These are phyloP conservation scores for Molossus molossus DNA, from an alignment of 2,797 vertebrate genomes.

Conservation along the genomic window DNA sequence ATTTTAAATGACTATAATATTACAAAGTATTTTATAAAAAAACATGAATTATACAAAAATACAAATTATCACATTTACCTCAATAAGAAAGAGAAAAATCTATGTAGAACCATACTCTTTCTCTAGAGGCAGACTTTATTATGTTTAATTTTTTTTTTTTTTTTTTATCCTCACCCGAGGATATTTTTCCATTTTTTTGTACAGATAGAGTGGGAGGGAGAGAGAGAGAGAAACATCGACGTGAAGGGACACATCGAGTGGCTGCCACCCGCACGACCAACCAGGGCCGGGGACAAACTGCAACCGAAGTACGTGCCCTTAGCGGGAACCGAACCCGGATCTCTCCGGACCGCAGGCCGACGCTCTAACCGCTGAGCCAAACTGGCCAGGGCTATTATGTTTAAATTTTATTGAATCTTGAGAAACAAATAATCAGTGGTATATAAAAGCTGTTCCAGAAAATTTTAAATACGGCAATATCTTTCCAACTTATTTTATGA, in stretches of 20 bases:
- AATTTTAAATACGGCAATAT: background rate
- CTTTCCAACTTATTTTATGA: background rate
- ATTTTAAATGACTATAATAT: background rate
- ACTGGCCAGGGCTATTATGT: too few species aligned
- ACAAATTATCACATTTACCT: background rate
- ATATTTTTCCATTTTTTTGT: too few species aligned
- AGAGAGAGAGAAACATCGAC: too few species aligned
- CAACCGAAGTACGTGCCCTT: too few species aligned
- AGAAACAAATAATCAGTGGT: background rate
- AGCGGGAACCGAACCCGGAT: too few species aligned
- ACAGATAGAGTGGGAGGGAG: too few species aligned
- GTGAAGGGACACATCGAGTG: too few species aligned
- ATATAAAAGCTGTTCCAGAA: constrained; percentile 19
- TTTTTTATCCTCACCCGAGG: too few species aligned
- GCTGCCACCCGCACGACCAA: too few species aligned
- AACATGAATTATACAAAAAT: background rate
- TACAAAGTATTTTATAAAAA: background rate
- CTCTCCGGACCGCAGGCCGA: too few species aligned
- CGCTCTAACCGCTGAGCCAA: too few species aligned
- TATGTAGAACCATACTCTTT: background rate
- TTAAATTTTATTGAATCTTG: constrained; percentile 3
- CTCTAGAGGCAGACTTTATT: background rate
- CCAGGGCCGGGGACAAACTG: too few species aligned
- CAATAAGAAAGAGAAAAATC: background rate
- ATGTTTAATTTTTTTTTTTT: background rate